Evolutionary conservation across 2,797 vertebrate genomes (phyloP).

Genomic region (Poliocrania exsul): DNA sequence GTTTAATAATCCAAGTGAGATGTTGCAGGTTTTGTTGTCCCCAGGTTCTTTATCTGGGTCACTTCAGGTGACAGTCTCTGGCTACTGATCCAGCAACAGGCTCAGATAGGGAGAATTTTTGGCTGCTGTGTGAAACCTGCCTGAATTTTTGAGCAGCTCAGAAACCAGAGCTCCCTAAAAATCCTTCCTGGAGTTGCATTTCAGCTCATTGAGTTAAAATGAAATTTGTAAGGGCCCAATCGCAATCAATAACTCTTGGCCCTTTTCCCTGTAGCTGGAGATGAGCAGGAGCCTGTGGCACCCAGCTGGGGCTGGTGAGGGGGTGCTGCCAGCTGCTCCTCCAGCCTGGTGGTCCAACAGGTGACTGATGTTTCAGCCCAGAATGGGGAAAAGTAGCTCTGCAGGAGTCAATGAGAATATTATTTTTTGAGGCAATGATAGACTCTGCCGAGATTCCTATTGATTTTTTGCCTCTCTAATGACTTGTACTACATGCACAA

Average conservation of each 20-base stretch:
- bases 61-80: background rate
- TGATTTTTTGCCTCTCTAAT: constrained; percentile 58
- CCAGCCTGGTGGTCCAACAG: constrained; percentile 21
- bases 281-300: background rate
- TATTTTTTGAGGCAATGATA: constrained; percentile 56
- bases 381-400: background rate
- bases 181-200: background rate
- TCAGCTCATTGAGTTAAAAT: background rate
- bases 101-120: background rate
- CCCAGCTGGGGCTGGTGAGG: background rate
- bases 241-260: constrained; percentile 9
- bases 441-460: constrained; percentile 7
- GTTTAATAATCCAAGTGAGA: background rate
- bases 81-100: background rate
- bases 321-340: constrained; percentile 9
- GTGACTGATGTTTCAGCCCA: constrained; percentile 24
- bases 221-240: background rate
- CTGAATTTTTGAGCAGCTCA: background rate
- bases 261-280: background rate
- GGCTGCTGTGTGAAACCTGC: background rate
- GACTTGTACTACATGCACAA: constrained; percentile 61
- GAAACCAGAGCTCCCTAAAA: background rate
- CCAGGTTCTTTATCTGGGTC: background rate
- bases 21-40: background rate
- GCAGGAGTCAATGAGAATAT: constrained; percentile 53